Evolutionary conservation across 2,888 invertebrate genomes (phyloP), one percentile per base, ranked within the genome.

Genomic region (Dasypolia templi): DNA sequence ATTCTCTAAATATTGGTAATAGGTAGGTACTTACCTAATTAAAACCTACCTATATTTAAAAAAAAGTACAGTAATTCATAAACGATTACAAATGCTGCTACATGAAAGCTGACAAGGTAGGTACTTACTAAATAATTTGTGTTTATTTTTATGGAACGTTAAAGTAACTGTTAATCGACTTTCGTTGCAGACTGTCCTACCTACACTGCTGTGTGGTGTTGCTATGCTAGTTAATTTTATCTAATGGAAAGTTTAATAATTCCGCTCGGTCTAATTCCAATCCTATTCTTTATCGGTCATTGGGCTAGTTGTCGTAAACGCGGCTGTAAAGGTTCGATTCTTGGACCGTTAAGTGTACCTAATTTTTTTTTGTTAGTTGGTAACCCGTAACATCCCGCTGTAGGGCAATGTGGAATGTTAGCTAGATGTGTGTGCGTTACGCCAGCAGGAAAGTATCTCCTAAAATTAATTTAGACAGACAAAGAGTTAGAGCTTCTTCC

Each of bases 261-360:
- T 49, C 53, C 9, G 1, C 22, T 26, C 32, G 53, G 32, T 44
- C 42, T 26, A 29, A 46, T 75, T 51, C 26, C 35, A 73, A 73
- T 44, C 19, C 44, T 42, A 73, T 72, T 73, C 59, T 29, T 55
- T 75, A 73, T 46, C 73, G 73, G 73, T 32, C 73, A 75, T 62
- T 55, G 63, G 17, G n/a, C 75, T 75, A 74, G 39, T 55, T 62
- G 35, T 51, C 12, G 39, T 26, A 75, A 53, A 53, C 19, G 44
- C 35, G 62, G 29, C 53, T 61, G 61, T 53, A 51, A 53, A 61
- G 44, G 75, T 75, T 61, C n/a, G 14, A 3, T 44, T 29, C 22
- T 73, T 32, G 17, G 32, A 49, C 19, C 14, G n/a, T 26, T 49
- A 72, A 56, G 6, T 22, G 14, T 35, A 39, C 19, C 17, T 42